Evolutionary conservation across 2,797 vertebrate species (phyloP).

Genomic region (Nyctibius grandis): DNA sequence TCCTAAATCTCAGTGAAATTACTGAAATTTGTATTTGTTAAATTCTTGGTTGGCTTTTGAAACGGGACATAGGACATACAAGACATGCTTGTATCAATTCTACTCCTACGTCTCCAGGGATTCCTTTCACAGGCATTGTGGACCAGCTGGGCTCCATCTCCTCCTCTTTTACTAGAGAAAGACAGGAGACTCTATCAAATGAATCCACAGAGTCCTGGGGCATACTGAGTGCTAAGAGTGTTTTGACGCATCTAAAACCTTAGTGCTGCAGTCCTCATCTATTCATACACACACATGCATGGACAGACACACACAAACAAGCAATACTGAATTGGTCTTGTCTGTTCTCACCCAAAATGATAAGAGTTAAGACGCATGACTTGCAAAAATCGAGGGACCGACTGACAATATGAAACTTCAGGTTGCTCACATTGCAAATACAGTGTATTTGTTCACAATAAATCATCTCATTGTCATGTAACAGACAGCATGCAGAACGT

Average conservation of each 20-base stretch:
- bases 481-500: not conserved
- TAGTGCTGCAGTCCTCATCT: not conserved
- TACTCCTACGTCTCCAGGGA: not conserved
- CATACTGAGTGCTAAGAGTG: not conserved
- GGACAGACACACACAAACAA: not conserved
- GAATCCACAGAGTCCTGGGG: not conserved
- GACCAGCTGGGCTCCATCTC: not conserved
- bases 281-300: fast-evolving
- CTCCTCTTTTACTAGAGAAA: not conserved
- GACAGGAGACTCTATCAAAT: not conserved
- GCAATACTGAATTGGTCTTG: not conserved
- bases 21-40: not conserved
- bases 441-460: not conserved
- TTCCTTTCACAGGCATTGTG: not conserved
- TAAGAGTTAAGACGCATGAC: not conserved
- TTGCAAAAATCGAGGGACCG: not conserved
- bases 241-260: not conserved
- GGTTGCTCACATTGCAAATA: not conserved
- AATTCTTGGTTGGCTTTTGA: not conserved
- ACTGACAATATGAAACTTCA: not conserved
- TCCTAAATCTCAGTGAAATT: not conserved
- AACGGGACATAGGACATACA: not conserved
- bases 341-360: not conserved
- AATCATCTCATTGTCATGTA: not conserved
- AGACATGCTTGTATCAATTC: not conserved